Evolutionary conservation across 2,888 invertebrate genomes (phyloP).

Genomic region (Phaedon cochleariae): DNA sequence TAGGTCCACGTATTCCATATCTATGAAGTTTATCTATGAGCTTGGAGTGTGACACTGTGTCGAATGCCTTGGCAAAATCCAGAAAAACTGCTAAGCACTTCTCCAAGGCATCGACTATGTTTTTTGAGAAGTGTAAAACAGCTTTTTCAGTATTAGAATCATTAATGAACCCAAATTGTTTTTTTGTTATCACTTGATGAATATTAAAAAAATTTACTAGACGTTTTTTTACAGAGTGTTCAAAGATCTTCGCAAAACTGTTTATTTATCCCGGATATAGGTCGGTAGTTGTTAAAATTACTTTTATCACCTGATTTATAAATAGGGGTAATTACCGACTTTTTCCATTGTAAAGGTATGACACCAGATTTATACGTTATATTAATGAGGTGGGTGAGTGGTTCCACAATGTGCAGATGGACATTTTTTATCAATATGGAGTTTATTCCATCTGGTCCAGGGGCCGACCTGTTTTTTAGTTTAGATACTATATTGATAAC

Average conservation of each 20-base stretch:
- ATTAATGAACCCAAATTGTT: constrained; percentile 5
- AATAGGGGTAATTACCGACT: not conserved
- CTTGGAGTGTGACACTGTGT: not conserved
- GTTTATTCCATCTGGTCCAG: constrained; percentile 2
- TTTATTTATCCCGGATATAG: constrained; percentile 2
- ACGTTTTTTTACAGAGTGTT: constrained; percentile 4
- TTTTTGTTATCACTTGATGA: constrained; percentile 8
- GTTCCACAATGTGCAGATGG: not conserved
- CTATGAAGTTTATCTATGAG: constrained; percentile 8
- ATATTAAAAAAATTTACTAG: not conserved
- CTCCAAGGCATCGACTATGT: constrained; percentile 2
- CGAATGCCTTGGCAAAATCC: too few species aligned
- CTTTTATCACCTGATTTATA: constrained; percentile 2
- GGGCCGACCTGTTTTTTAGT: constrained; percentile 2
- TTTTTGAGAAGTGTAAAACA: constrained; percentile 4
- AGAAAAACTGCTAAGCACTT: not conserved
- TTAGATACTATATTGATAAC: constrained; percentile 1
- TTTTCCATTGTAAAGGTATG: not conserved
- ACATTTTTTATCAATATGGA: constrained; percentile 1
- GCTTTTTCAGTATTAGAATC: constrained; percentile 3
- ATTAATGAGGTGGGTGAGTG: not conserved
- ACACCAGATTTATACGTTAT: not conserved
- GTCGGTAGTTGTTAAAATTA: not conserved
- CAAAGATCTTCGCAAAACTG: not conserved
- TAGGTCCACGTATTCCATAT: constrained; percentile 5